A percentile compares a stretch with the other conserved stretches of the same genome.
phyloP scores from a whole-genome alignment of 2,113 vertebrate genomes.

The human region GRCh38 chr14:94056001-94056500 shows the following conservation, averaged over 20 bases:
- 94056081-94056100: background rate
- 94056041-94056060: background rate
- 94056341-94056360: background rate
- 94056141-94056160: background rate
- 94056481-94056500: background rate
- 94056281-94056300: background rate
- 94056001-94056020: background rate
- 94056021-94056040: background rate
- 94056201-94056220: no score
- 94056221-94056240: background rate
- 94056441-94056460: background rate
- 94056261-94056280: background rate
- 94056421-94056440: background rate
- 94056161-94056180: background rate
- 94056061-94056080: background rate
- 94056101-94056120: background rate
- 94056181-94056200: background rate
- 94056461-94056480: background rate
- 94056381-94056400: background rate
- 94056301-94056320: background rate
- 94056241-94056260: background rate
- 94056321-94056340: background rate
- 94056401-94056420: background rate
- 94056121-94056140: background rate
- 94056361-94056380: background rate